Percentiles rank a stretch among this genome's conserved stretches.
phyloP scores from a whole-genome alignment of 2,888 invertebrate species.

The Tineola bisselliella region DNA sequence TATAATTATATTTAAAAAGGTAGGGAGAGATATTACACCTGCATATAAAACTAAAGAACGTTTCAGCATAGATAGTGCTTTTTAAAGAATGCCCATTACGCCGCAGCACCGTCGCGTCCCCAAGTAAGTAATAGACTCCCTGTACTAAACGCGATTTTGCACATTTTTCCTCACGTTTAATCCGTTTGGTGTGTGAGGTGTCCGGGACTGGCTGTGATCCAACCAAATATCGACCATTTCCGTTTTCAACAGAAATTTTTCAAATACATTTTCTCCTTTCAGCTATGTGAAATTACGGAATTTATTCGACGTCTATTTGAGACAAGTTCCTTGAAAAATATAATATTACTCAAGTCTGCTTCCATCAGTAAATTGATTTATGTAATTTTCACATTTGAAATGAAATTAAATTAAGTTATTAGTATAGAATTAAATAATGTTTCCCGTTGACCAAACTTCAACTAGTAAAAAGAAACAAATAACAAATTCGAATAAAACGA shows the following conservation, averaged over 20 bases:
- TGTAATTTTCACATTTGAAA: neutral
- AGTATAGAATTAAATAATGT: neutral
- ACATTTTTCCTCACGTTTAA: conserved; percentile 4
- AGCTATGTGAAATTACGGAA: neutral
- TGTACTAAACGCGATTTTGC: conserved; percentile 8
- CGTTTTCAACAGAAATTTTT: conserved; percentile 3
- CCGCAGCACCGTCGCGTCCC: neutral
- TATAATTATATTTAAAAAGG: neutral
- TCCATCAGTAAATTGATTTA: neutral
- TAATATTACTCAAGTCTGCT: too few species aligned
- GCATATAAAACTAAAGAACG: neutral
- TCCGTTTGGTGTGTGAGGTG: conserved; percentile 5
- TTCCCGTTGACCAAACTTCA: neutral
- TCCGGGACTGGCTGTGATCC: conserved; percentile 16
- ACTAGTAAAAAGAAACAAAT: neutral
- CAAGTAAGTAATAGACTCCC: conserved; percentile 1
- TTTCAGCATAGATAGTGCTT: neutral
- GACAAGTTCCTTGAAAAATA: neutral
- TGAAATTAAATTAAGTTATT: too few species aligned
- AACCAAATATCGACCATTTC: conserved; percentile 18
- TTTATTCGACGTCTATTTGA: neutral
- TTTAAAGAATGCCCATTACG: neutral
- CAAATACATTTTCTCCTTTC: conserved; percentile 4
- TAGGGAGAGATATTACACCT: neutral
- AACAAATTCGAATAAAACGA: too few species aligned